Conservation (phyloP, 2,888 invertebrate species). For the Thereva unica region DNA sequence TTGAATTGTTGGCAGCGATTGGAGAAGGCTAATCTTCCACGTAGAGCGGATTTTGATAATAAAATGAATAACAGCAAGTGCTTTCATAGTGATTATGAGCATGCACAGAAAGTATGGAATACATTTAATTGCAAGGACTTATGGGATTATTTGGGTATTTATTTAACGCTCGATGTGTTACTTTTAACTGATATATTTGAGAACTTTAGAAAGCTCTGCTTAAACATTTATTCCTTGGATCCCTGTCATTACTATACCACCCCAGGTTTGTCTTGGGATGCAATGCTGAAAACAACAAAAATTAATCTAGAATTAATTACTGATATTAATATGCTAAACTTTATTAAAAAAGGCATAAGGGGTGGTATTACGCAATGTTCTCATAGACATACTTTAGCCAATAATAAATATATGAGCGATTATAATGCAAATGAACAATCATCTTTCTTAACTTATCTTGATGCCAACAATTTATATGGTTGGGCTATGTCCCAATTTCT, state of each 20-base stretch:
- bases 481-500: constrained; percentile 44
- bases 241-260: constrained; percentile 25
- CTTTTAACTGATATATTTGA: constrained; percentile 47
- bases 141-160: constrained; percentile 50
- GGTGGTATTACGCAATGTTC: constrained; percentile 38
- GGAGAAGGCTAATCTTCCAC: constrained; percentile 40
- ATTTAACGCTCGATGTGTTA: constrained; percentile 49
- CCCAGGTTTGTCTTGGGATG: constrained; percentile 24
- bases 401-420: constrained; percentile 39
- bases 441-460: constrained; percentile 40
- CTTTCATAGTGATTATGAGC: constrained; percentile 46
- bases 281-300: constrained; percentile 18
- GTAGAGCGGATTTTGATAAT: constrained; percentile 43
- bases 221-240: constrained; percentile 16
- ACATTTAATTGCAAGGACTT: constrained; percentile 47
- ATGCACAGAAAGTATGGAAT: constrained; percentile 50
- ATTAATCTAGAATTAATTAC: constrained; percentile 20
- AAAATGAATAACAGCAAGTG: constrained; percentile 43
- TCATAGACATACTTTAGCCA: constrained; percentile 36
- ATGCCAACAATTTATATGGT: constrained; percentile 45
- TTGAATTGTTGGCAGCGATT: constrained; percentile 42
- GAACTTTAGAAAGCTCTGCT: constrained; percentile 21
- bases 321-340: constrained; percentile 16
- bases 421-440: constrained; percentile 22
- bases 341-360: constrained; percentile 31